Evolutionary conservation across 1,140 invertebrate genomes (phyloP).

Genomic region (Mercenaria mercenaria): DNA sequence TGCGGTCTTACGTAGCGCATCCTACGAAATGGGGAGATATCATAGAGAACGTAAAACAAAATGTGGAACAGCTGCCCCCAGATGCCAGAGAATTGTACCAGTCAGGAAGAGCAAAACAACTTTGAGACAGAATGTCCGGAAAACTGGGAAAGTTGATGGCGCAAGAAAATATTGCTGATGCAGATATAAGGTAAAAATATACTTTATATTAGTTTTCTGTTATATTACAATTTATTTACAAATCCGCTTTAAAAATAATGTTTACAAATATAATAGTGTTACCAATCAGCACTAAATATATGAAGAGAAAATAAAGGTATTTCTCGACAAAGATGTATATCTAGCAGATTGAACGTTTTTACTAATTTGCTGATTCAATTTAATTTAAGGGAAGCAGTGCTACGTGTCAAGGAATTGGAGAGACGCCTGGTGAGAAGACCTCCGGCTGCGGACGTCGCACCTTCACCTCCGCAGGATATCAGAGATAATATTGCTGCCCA

Average conservation of each 20-base stretch:
- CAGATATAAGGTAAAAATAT: conserved; percentile 12
- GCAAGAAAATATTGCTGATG: not conserved
- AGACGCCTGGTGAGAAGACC: not conserved
- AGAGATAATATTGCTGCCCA: not conserved
- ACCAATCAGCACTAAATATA: no score
- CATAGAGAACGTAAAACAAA: not conserved
- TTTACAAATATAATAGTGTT: no score
- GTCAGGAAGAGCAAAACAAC: not conserved
- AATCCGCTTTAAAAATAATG: no score
- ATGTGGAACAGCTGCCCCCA: conserved; percentile 15
- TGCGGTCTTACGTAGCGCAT: not conserved
- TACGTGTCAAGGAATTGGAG: no score
- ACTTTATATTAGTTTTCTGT: not conserved
- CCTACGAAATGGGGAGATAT: conserved; percentile 23
- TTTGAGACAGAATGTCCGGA: no score
- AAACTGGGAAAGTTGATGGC: not conserved
- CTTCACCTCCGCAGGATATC: not conserved
- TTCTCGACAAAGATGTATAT: no score
- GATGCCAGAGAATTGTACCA: not conserved
- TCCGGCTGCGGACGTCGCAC: not conserved
- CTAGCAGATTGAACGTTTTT: no score
- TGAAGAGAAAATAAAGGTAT: no score
- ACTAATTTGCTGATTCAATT: no score
- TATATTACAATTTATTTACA: no score
- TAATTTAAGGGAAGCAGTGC: no score